Conservation (phyloP, 1,140 invertebrate genomes). For the Heterodera schachtii region DNA sequence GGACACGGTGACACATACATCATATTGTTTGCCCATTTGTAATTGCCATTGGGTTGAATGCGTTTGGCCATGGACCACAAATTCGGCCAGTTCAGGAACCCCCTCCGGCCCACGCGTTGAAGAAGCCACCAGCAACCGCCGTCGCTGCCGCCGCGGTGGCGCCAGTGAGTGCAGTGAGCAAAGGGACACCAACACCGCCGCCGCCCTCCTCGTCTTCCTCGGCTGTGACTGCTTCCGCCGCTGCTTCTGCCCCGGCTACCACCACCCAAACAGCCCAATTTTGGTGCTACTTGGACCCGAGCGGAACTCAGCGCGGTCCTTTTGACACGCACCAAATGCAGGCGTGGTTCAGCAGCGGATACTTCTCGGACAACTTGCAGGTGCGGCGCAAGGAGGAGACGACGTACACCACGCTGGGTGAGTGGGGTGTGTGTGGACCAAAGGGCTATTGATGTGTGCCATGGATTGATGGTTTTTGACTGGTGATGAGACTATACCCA, state of each 20-base stretch:
- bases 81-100: too few species aligned
- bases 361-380: conserved; percentile 40
- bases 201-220: not conserved
- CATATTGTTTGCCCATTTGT: too few species aligned
- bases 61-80: too few species aligned
- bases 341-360: conserved; percentile 46
- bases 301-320: conserved; percentile 39
- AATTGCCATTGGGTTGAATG: too few species aligned
- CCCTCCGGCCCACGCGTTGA: too few species aligned
- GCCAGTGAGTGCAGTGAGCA: not conserved
- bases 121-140: not conserved
- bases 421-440: not conserved
- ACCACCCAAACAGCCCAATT: not conserved
- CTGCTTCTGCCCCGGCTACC: too few species aligned
- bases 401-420: conserved; percentile 38
- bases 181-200: not conserved
- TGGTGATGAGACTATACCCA: too few species aligned
- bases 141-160: not conserved
- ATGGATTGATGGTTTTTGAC: too few species aligned
- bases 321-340: conserved; percentile 52
- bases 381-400: conserved; percentile 25
- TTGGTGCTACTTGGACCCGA: conserved; percentile 49
- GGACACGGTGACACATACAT: too few species aligned
- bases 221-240: not conserved
- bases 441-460: too few species aligned